Evolutionary conservation across 1,140 invertebrate species (phyloP), one percentile per base, ranked within the genome.

Genomic region (Lepidotrigona ventralis): DNA sequence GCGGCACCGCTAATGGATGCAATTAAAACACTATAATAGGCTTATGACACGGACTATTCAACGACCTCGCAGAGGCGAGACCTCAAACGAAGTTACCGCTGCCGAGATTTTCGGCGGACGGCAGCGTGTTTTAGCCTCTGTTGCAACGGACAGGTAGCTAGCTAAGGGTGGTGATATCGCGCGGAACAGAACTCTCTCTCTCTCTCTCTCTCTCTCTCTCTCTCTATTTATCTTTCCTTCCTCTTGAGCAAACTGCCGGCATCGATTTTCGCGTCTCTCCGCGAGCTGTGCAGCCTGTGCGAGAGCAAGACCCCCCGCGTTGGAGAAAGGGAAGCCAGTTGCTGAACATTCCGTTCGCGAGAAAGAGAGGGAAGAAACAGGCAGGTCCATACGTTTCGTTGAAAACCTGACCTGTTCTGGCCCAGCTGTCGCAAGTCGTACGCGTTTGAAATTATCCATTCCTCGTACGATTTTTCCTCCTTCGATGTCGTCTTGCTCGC

Each of bases 1-100:
- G n/a, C n/a, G 29, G 71, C 17, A 58, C 71, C 68, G 79, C 80
- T 91, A 91, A 91, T 91, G 90, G 89, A 92, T 90, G 90, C 90
- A 91, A 91, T 92, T 92, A 92, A 91, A 91, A 89, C 81, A 80
- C 71, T 29, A 85, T 91, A 90, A 88, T 88, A 84, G 66, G 78
- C 80, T 78, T 69, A 77, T 72, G 86, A 39, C 63, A 51, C 58
- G 60, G 60, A 73, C 63, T 56, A 51, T 72, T 39, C 66, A 11
- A 19, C 26, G 33, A 77, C 54, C 33, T 33, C 5, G 54, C 63
- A 73, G 73, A 12, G n/a, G 75, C 68, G 76, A 64, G 33, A 63
- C 81, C 46, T 79, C 64, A 53, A 77, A 72, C 75, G 58, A 71
- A 74, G 74, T 78, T 75, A 56, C 39, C 78, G 29, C 69, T 84